phyloP scores from a whole-genome alignment of 1,140 invertebrate species.

The Drosophila subpulchrella region DNA sequence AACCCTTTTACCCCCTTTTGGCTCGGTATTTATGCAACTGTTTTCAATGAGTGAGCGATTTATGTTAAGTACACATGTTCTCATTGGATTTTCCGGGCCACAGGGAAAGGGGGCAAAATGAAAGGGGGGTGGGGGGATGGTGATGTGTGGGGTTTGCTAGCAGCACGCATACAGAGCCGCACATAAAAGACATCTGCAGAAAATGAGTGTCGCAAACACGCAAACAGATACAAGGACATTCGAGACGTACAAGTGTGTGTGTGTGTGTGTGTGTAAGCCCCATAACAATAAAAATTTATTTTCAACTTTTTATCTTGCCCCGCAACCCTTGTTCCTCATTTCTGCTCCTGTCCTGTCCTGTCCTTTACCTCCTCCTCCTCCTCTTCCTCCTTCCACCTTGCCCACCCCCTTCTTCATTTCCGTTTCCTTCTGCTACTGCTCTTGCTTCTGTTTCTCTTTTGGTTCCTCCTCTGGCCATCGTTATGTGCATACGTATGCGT shows the following conservation, averaged over 20 bases:
- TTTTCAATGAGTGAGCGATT: slow-evolving; percentile 82
- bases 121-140: not conserved
- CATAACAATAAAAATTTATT: slow-evolving; percentile 83
- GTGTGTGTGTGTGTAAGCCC: slow-evolving; percentile 60
- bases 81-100: slow-evolving; percentile 67
- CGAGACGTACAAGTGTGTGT: slow-evolving; percentile 61
- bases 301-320: slow-evolving; percentile 79
- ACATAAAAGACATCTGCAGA: slow-evolving; percentile 80
- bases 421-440: slow-evolving; percentile 8
- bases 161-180: slow-evolving; percentile 52
- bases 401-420: not conserved
- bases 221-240: slow-evolving; percentile 79
- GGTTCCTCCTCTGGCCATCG: slow-evolving; percentile 52
- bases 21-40: slow-evolving; percentile 75
- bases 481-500: slow-evolving; percentile 75
- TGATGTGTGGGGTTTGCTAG: slow-evolving; percentile 1
- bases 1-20: slow-evolving; percentile 5
- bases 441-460: slow-evolving; percentile 21
- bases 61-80: slow-evolving; percentile 83
- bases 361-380: too few relatives aligned
- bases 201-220: slow-evolving; percentile 82
- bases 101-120: slow-evolving; percentile 18
- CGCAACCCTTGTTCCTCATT: slow-evolving; percentile 14
- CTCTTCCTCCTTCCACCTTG: slow-evolving; percentile 1
- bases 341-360: slow-evolving; percentile 9